phyloP scores from a whole-genome alignment of 2,888 invertebrate genomes.

The Morinoia aosen region DNA sequence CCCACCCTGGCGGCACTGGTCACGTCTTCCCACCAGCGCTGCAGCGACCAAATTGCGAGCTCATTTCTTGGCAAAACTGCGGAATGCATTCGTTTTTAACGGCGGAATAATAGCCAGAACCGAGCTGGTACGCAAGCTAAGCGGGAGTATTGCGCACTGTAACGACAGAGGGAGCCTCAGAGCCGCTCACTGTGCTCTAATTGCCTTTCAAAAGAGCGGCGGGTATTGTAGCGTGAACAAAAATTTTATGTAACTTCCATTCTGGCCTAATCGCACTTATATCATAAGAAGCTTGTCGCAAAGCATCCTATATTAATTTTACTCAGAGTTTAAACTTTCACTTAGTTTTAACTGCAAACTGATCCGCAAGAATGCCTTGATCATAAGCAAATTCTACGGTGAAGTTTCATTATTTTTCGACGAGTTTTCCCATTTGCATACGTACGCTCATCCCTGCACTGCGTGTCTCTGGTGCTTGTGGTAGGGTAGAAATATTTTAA shows the following conservation, averaged over 20 bases:
- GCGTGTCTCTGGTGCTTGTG: neutral
- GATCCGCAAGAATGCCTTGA: neutral
- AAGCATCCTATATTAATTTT: neutral
- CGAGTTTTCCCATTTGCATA: no score
- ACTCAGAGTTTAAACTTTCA: neutral
- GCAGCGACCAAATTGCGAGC: neutral
- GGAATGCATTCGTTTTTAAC: neutral
- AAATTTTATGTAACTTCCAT: neutral
- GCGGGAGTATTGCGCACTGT: neutral
- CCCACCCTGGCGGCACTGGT: neutral
- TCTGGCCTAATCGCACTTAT: neutral
- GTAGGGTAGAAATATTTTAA: no score
- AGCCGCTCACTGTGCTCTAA: neutral
- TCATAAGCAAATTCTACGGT: neutral
- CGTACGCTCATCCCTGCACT: neutral
- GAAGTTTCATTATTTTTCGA: neutral
- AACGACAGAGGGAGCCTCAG: neutral
- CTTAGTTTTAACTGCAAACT: neutral
- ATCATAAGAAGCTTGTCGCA: neutral
- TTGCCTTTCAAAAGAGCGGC: neutral
- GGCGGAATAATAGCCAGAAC: neutral
- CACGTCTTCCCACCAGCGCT: neutral
- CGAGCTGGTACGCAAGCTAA: neutral
- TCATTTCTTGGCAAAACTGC: neutral
- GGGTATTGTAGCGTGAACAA: neutral